A percentile compares a stretch with the other conserved stretches of the same genome.
phyloP scores from a whole-genome alignment of 2,797 vertebrate species.

The Oceanodroma leucorhoa region DNA sequence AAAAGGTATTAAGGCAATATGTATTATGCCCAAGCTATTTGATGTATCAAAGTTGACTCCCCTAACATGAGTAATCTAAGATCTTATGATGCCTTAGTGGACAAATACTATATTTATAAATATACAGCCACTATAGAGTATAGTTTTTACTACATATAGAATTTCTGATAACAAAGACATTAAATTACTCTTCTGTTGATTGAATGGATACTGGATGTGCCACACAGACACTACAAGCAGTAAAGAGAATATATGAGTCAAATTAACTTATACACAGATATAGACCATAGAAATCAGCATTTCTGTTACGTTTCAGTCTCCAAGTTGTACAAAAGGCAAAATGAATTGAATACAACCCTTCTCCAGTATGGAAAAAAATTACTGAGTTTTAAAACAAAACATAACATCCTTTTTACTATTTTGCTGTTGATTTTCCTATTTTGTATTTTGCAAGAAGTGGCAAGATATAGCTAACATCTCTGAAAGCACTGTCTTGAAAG shows the following conservation, averaged over 20 bases:
- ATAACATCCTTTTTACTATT: not conserved
- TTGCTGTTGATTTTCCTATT: not conserved
- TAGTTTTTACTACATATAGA: not conserved
- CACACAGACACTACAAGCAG: not conserved
- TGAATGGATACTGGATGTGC: not conserved
- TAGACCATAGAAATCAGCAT: not conserved
- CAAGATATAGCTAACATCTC: not conserved
- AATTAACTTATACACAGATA: not conserved
- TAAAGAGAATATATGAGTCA: not conserved
- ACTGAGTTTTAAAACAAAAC: not conserved
- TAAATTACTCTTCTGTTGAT: not conserved
- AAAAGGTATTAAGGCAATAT: not conserved
- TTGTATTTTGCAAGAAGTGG: not conserved
- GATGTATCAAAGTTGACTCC: not conserved
- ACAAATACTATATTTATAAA: not conserved
- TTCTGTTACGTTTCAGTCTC: not conserved
- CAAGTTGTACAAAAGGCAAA: not conserved
- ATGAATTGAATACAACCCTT: not conserved
- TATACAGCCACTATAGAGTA: not conserved
- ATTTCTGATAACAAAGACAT: not conserved
- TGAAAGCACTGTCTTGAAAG: not conserved
- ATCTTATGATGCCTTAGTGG: not conserved
- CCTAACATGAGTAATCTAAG: not conserved
- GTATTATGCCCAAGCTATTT: not conserved
- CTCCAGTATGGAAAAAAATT: not conserved